Evolutionary conservation across 2,113 vertebrate species (phyloP), one percentile per base, ranked within the genome.

Genomic region (Tachysurus vachellii): DNA sequence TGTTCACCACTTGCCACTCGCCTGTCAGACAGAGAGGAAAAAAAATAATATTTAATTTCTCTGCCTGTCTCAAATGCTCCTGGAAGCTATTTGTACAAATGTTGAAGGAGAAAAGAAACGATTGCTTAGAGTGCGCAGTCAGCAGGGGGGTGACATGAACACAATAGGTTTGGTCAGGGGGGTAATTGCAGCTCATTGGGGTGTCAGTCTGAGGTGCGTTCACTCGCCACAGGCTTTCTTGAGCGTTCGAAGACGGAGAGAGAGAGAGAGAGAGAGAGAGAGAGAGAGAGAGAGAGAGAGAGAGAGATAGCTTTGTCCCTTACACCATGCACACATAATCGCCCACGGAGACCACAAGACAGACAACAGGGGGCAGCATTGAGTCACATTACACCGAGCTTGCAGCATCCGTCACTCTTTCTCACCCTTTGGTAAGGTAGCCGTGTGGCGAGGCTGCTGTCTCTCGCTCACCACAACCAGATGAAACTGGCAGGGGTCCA

Each of bases 311-410:
- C 56, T 76, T 73, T 76, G 64, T 87, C 80, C 62, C 13, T 73
- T 12, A 0, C 26, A 53, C 44, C 53, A 36, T 47, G 47, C 62
- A 42, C 36, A 36, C 14, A 53, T 62, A 79, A 14, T 21, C 42
- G 26, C 83, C 56, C 61, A 73, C 44, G 23, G 84, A 44, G 53
- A 53, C 21, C 26, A 56, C 1, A 16, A 42, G 36, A 68, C 61
- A 14, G 92, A 91, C 95, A 92, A 92, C 92, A 95, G 95, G 95
- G 94, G 94, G 94, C 95, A 95, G 93, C 95, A 89, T 95, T 95
- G 94, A 91, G 94, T 95, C 92, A 92, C 79, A 90, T 36, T 90
- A 84, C 81, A 88, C 84, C n/a, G 31, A 47, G 21, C 57, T 64
- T 66, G 36, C 80, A 42, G 16, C 53, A 80, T 50, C 54, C 36